Percentiles rank a stretch among this genome's conserved stretches.
phyloP scores from a whole-genome alignment of 2,888 invertebrate species.

The Cephus pulcher region DNA sequence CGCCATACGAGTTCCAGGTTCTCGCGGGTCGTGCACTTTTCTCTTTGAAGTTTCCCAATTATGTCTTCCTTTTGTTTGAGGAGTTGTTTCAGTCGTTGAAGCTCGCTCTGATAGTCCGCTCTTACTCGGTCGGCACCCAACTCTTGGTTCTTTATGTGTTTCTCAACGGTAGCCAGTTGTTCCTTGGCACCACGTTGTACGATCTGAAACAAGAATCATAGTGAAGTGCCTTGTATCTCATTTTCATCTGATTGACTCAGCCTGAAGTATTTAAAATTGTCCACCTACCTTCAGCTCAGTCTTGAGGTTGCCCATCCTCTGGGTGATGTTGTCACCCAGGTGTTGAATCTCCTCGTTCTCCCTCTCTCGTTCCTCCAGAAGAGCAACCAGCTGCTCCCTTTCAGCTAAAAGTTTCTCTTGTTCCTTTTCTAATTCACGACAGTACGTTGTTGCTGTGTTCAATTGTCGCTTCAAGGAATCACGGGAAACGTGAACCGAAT shows the following conservation, averaged over 20 bases:
- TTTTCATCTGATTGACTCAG: not conserved
- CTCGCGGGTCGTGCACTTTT: conserved; percentile 51
- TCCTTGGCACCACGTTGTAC: conserved; percentile 70
- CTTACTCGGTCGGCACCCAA: conserved; percentile 66
- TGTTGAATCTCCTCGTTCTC: conserved; percentile 56
- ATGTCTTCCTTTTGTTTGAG: conserved; percentile 67
- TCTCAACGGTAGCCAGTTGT: conserved; percentile 68
- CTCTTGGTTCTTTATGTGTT: conserved; percentile 68
- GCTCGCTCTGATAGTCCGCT: conserved; percentile 66
- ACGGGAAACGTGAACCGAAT: conserved; percentile 67
- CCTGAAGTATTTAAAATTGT: not conserved
- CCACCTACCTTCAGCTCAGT: conserved; percentile 67
- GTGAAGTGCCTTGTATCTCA: not conserved
- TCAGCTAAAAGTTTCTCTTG: conserved; percentile 68
- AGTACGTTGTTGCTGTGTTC: conserved; percentile 69
- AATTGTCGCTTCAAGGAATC: conserved; percentile 69
- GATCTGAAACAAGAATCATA: conserved; percentile 55
- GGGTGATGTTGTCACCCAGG: conserved; percentile 67
- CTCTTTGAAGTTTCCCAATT: conserved; percentile 60
- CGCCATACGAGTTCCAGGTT: conserved; percentile 56
- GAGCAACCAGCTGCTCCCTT: conserved; percentile 44
- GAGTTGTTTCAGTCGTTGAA: conserved; percentile 65
- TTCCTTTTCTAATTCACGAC: conserved; percentile 69
- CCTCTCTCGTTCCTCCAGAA: conserved; percentile 52
- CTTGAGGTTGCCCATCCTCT: conserved; percentile 68